phyloP scores from a whole-genome alignment of 2,888 invertebrate genomes.

The Plemyria rubiginata region DNA sequence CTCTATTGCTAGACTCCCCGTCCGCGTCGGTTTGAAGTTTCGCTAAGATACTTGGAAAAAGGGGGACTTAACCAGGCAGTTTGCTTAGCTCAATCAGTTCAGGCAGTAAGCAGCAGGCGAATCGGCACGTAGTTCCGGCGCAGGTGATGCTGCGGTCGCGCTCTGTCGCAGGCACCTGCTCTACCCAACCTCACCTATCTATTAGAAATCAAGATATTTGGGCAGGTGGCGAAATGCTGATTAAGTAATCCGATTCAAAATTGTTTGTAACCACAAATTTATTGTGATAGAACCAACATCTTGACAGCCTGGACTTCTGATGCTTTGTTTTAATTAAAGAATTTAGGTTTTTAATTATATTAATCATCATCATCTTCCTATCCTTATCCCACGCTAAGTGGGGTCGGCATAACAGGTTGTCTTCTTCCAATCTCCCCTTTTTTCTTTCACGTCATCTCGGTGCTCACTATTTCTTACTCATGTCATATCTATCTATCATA shows the following conservation, averaged over 20 bases:
- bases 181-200: constrained; percentile 47
- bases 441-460: no score
- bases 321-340: not conserved
- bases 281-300: not conserved
- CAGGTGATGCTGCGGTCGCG: constrained; percentile 74
- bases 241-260: constrained; percentile 13
- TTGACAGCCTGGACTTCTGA: not conserved
- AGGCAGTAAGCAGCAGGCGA: constrained; percentile 49
- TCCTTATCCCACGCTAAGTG: no score
- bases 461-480: no score
- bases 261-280: constrained; percentile 14
- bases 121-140: constrained; percentile 76
- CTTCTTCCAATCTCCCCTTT: no score
- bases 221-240: constrained; percentile 27
- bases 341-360: no score
- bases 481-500: no score
- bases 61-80: constrained; percentile 13
- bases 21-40: no score
- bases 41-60: not conserved
- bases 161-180: constrained; percentile 61
- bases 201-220: constrained; percentile 38
- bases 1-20: no score
- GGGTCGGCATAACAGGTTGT: no score
- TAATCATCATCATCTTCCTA: no score
- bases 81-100: constrained; percentile 29